Evolutionary conservation across 92 coral and sea anemone species (phyloP).

Genomic region (Pocillopora meandrina): DNA sequence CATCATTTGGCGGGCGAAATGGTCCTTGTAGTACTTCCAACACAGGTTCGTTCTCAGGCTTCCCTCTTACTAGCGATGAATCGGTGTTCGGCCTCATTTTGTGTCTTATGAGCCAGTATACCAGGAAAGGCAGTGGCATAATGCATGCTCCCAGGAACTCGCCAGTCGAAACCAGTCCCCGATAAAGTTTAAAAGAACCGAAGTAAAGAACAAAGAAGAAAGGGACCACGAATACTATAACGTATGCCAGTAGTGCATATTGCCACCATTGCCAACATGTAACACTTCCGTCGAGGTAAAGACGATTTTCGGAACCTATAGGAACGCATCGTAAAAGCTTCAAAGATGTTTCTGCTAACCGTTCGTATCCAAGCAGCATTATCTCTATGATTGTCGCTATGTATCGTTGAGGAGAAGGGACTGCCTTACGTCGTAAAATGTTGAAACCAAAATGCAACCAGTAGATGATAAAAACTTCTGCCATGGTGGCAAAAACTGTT

Average conservation of each 20-base stretch:
- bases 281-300: slow-evolving; percentile 38
- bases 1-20: slow-evolving; percentile 39
- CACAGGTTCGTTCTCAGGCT: slow-evolving; percentile 7
- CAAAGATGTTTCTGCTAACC: slow-evolving; percentile 48
- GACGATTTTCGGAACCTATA: slow-evolving; percentile 21
- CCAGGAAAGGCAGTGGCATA: slow-evolving; percentile 46
- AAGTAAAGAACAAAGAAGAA: slow-evolving; percentile 42
- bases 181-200: slow-evolving; percentile 42
- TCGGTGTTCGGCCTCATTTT: neutral
- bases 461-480: neutral
- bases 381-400: slow-evolving; percentile 29
- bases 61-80: neutral
- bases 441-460: neutral
- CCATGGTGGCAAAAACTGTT: slow-evolving; percentile 49
- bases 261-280: slow-evolving; percentile 43
- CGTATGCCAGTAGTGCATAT: slow-evolving; percentile 37
- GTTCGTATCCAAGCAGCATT: slow-evolving; percentile 50
- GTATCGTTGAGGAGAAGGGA: neutral
- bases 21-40: slow-evolving; percentile 53
- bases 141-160: slow-evolving; percentile 52
- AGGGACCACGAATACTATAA: slow-evolving; percentile 45
- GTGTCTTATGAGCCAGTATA: slow-evolving; percentile 32
- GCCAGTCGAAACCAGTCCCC: slow-evolving; percentile 5
- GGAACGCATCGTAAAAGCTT: slow-evolving; percentile 43
- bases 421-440: neutral